Evolutionary conservation across 2,113 vertebrate genomes (phyloP).

Genomic region (Atractosteus spatula): DNA sequence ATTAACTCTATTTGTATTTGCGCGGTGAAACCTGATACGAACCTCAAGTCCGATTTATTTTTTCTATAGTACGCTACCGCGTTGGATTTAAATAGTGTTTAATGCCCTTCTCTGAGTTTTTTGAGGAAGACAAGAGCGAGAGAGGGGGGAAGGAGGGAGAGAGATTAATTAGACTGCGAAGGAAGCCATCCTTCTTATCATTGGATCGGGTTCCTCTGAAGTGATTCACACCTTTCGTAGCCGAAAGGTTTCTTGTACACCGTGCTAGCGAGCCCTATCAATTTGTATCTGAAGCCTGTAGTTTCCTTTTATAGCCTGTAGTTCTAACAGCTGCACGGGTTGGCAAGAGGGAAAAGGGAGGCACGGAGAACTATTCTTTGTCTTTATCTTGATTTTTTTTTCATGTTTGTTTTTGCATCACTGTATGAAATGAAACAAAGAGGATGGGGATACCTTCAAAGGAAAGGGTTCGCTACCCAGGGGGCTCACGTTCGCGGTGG

Average conservation of each 20-base stretch:
- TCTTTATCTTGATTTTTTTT: slow-evolving; percentile 70
- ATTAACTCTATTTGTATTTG: too few relatives aligned
- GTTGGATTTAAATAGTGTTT: too few relatives aligned
- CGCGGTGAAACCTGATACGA: too few relatives aligned
- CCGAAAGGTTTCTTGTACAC: slow-evolving; percentile 40
- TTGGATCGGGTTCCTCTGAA: slow-evolving; percentile 65
- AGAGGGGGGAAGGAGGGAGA: slow-evolving; percentile 2
- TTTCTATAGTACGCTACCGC: too few relatives aligned
- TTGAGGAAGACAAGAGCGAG: not conserved
- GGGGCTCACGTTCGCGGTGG: slow-evolving; percentile 49
- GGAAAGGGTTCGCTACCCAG: slow-evolving; percentile 64
- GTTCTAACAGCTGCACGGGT: not conserved
- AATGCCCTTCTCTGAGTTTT: not conserved
- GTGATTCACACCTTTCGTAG: slow-evolving; percentile 57
- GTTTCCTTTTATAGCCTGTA: slow-evolving; percentile 38
- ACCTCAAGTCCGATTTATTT: too few relatives aligned
- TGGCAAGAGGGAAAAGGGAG: too few relatives aligned
- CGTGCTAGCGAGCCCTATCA: slow-evolving; percentile 59
- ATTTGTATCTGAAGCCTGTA: slow-evolving; percentile 52
- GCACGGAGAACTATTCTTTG: slow-evolving; percentile 22
- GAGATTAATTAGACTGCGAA: slow-evolving; percentile 65
- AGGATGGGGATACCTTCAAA: slow-evolving; percentile 67
- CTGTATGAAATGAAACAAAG: slow-evolving; percentile 74
- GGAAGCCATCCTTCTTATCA: slow-evolving; percentile 41
- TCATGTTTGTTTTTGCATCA: slow-evolving; percentile 71